These are phyloP conservation scores for Myotis planiceps DNA, from an alignment of 2,797 vertebrate species.

Conservation along the genomic window DNA sequence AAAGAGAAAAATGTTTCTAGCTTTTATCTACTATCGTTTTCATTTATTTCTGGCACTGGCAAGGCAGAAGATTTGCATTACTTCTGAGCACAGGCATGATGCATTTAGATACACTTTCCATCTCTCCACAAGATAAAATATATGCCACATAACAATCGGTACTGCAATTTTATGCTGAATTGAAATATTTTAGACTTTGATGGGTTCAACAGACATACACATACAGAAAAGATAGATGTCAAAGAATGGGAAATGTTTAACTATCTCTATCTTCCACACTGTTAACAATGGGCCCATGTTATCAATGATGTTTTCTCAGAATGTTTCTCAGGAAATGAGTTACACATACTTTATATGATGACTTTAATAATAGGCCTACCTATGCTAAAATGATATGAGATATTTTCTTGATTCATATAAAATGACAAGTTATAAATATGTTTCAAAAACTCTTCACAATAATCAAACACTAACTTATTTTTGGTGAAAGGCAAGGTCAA, in stretches of 20 bases:
- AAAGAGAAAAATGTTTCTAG: constrained; percentile 49
- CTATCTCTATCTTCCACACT: not conserved
- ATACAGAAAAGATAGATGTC: constrained; percentile 44
- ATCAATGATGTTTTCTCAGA: not conserved
- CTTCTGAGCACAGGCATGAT: not conserved
- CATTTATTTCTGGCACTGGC: constrained; percentile 59
- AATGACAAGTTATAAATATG: constrained; percentile 35
- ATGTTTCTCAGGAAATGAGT: constrained; percentile 12
- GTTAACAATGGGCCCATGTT: not conserved
- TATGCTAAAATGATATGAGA: constrained; percentile 1
- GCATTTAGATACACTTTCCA: constrained; percentile 42
- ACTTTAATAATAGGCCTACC: constrained; percentile 23
- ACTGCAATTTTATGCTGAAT: constrained; percentile 45
- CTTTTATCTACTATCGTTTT: constrained; percentile 56
- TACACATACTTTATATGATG: not conserved
- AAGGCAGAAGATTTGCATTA: constrained; percentile 55
- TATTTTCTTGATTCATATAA: not conserved
- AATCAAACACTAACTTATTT: constrained; percentile 16
- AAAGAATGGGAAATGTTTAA: constrained; percentile 59
- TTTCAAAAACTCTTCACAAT: constrained; percentile 1
- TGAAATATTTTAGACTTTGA: constrained; percentile 75
- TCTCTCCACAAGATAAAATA: constrained; percentile 52
- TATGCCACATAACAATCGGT: constrained; percentile 41
- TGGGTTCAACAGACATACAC: constrained; percentile 46
- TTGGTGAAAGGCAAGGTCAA: not conserved